Conservation (phyloP, 2,888 invertebrate genomes). For the Caenorhabditis becei region DNA sequence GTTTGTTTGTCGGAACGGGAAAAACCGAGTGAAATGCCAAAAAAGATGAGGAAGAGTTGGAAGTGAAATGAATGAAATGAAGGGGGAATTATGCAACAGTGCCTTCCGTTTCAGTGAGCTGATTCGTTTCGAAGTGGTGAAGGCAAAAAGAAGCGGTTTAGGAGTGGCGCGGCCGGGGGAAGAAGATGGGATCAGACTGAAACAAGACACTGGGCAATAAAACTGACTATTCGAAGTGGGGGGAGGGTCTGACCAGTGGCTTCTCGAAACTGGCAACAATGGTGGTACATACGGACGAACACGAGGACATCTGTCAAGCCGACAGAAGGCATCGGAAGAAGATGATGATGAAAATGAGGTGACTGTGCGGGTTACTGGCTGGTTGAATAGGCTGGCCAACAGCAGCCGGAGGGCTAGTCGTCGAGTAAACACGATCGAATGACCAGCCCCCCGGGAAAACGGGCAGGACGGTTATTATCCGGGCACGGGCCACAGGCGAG, state of each 20-base stretch:
- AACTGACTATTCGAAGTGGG: slow-evolving; percentile 25
- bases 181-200: slow-evolving; percentile 37
- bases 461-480: slow-evolving; percentile 56
- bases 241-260: neutral
- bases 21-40: slow-evolving; percentile 44
- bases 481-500: slow-evolving; percentile 34
- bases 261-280: slow-evolving; percentile 12
- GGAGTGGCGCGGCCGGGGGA: slow-evolving; percentile 4
- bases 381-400: slow-evolving; percentile 48
- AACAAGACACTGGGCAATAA: slow-evolving; percentile 41
- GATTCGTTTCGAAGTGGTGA: slow-evolving; percentile 14
- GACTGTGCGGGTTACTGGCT: slow-evolving; percentile 33
- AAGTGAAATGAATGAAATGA: slow-evolving; percentile 12
- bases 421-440: slow-evolving; percentile 61
- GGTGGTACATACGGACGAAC: neutral
- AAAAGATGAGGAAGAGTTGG: no score
- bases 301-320: slow-evolving; percentile 40
- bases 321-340: slow-evolving; percentile 26
- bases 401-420: slow-evolving; percentile 44
- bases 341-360: slow-evolving; percentile 51
- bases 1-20: slow-evolving; percentile 53
- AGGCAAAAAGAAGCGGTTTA: slow-evolving; percentile 35
- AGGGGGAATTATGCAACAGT: neutral
- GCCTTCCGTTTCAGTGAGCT: slow-evolving; percentile 45
- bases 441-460: slow-evolving; percentile 49